Evolutionary conservation across 2,797 vertebrate genomes (phyloP), one percentile per base, ranked within the genome.

Genomic region (Tapirus indicus): DNA sequence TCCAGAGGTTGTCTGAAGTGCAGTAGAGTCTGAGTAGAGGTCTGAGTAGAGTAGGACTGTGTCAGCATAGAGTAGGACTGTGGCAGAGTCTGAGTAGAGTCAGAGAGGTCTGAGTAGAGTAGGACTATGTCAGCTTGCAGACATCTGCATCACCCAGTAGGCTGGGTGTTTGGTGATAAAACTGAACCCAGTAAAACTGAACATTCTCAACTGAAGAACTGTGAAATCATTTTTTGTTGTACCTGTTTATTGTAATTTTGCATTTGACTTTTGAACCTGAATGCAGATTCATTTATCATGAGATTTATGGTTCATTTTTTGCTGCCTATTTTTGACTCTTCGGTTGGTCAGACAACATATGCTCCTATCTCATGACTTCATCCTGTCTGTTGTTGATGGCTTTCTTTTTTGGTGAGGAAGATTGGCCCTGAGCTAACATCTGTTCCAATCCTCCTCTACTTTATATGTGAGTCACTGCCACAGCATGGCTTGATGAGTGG

Each of bases 181-280:
- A 83, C 25, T 71, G 71, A 38, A 38, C 38, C 38, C 38, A 38
- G 38, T 38, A 38, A 38, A 38, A 38, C 38, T 38, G 87, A 44
- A 44, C 25, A 62, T 82, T 78, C 92, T 60, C 41, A 47, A n/a
- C 27, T 10, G 38, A n/a, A 82, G 54, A 32, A 5, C n/a, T 91
- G 20, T 68, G 41, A 88, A 62, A 27, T 12, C 13, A 54, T 74
- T 75, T 91, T 93, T 96, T 38, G 91, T 88, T 27, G 25, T 8
- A 66, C 7, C 18, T 78, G 6, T 27, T 92, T 44, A 82, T 13
- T 89, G 21, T 14, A 71, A 20, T 52, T 90, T 82, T 58, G 62
- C 29, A 11, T 90, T 94, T 92, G 68, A 78, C 47, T 58, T 94
- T 91, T 89, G 47, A 89, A 83, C 12, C 85, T 52, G 32, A 95